Conservation (phyloP, 1,140 invertebrate species). For the Drosophila sulfurigaster region DNA sequence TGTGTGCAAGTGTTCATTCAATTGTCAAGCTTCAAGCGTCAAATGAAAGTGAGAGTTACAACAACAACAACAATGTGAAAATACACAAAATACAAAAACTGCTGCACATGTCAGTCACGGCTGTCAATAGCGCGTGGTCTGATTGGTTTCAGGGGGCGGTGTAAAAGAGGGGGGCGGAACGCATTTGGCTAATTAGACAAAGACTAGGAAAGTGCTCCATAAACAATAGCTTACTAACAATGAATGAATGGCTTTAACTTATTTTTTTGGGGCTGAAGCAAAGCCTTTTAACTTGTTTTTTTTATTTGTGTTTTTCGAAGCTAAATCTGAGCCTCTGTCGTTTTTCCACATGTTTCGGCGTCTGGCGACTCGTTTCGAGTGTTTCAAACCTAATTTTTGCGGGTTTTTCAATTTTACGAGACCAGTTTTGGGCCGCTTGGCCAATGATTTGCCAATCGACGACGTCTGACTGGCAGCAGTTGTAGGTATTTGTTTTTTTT, state of each 20-base stretch:
- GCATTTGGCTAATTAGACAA: constrained; percentile 41
- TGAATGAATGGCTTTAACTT: constrained; percentile 24
- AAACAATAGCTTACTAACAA: constrained; percentile 16
- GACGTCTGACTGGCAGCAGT: constrained; percentile 43
- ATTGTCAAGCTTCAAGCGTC: constrained; percentile 58
- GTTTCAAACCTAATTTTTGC: constrained; percentile 76
- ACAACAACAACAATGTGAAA: no score
- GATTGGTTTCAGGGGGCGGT: constrained; percentile 25
- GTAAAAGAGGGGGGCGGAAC: constrained; percentile 26
- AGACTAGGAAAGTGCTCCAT: constrained; percentile 49
- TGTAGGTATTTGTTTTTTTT: constrained; percentile 46
- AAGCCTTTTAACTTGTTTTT: constrained; percentile 31
- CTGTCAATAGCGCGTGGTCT: constrained; percentile 68
- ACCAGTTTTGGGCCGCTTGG: constrained; percentile 68
- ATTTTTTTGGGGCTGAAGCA: no score
- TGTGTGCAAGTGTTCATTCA: constrained; percentile 54
- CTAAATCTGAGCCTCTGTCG: not conserved
- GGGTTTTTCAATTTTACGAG: constrained; percentile 72
- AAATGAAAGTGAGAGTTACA: constrained; percentile 78
- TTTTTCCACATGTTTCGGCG: constrained; percentile 65
- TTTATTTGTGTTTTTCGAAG: constrained; percentile 7
- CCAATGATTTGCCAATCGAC: constrained; percentile 73
- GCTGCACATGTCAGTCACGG: constrained; percentile 71
- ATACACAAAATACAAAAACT: constrained; percentile 17
- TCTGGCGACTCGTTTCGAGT: constrained; percentile 40